Percentiles rank a stretch among this genome's conserved stretches.
Evolutionary conservation across 2,888 invertebrate genomes (phyloP).

Genomic region (Erebia palarica): DNA sequence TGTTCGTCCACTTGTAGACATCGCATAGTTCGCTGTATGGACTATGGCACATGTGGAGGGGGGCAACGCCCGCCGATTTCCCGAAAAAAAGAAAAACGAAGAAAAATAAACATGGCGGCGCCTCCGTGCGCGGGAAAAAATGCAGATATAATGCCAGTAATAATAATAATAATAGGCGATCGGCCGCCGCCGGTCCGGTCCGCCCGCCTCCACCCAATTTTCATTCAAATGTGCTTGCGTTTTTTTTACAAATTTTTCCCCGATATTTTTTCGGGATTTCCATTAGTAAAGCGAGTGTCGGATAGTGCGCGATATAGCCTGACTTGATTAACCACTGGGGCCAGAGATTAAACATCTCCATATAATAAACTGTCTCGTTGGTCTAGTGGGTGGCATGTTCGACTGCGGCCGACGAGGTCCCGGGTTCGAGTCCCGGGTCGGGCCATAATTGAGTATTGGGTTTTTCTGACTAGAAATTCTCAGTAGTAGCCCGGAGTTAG

Average conservation of each 20-base stretch:
- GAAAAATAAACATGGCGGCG: constrained; percentile 76
- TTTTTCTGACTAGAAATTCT: too few species aligned
- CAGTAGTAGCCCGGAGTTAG: too few species aligned
- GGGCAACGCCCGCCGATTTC: constrained; percentile 65
- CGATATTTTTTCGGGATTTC: constrained; percentile 79
- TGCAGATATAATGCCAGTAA: constrained; percentile 82
- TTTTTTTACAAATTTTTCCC: constrained; percentile 71
- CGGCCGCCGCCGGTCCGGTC: constrained; percentile 63
- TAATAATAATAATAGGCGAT: constrained; percentile 82
- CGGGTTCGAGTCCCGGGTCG: too few species aligned
- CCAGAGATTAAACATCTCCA: constrained; percentile 10
- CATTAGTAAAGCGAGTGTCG: constrained; percentile 74
- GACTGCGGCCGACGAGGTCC: too few species aligned
- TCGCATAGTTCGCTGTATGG: constrained; percentile 69
- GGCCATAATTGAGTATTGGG: too few species aligned
- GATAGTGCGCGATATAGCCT: constrained; percentile 49
- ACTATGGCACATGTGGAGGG: constrained; percentile 58
- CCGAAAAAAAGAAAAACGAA: constrained; percentile 75
- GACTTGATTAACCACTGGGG: constrained; percentile 19
- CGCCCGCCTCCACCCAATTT: constrained; percentile 76
- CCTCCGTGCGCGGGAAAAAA: constrained; percentile 76
- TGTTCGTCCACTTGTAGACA: constrained; percentile 82
- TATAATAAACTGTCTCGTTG: too few species aligned
- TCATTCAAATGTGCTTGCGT: constrained; percentile 78
- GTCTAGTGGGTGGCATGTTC: too few species aligned